phyloP scores from a whole-genome alignment of 2,888 invertebrate species.

The Parelbella ahira region DNA sequence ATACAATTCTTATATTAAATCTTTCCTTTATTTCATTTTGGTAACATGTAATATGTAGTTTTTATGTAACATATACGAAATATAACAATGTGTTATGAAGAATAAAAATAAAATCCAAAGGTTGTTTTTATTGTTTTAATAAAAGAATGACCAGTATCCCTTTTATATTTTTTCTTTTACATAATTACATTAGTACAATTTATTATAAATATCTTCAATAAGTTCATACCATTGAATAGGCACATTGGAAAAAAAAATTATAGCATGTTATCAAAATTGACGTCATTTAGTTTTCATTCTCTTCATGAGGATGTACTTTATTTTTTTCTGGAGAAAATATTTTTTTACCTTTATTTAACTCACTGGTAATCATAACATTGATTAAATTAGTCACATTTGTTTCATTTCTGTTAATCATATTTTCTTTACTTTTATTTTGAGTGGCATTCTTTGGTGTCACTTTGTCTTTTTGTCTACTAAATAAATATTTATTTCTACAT shows the following conservation, averaged over 20 bases:
- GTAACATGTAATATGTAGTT: constrained; percentile 6
- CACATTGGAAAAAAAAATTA: too few species aligned
- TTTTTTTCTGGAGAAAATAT: constrained; percentile 58
- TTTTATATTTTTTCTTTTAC: too few species aligned
- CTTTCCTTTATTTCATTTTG: constrained; percentile 7
- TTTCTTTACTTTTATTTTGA: constrained; percentile 13
- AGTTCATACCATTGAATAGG: too few species aligned
- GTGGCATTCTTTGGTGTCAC: background rate
- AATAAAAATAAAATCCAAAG: constrained; percentile 12
- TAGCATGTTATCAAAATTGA: too few species aligned
- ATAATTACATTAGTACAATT: too few species aligned
- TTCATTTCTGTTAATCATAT: constrained; percentile 15
- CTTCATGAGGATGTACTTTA: constrained; percentile 68
- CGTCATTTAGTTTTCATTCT: too few species aligned
- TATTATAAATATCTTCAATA: too few species aligned
- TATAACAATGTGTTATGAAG: constrained; percentile 19
- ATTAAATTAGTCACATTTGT: constrained; percentile 45
- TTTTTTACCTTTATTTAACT: constrained; percentile 57
- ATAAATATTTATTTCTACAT: constrained; percentile 37
- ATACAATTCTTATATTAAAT: constrained; percentile 16
- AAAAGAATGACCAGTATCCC: too few species aligned
- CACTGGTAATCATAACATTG: constrained; percentile 54
- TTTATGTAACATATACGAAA: constrained; percentile 8
- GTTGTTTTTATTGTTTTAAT: too few species aligned
- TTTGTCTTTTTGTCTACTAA: constrained; percentile 26